Conservation (phyloP, 1,140 invertebrate species). For the Aphelinus atriplicis region DNA sequence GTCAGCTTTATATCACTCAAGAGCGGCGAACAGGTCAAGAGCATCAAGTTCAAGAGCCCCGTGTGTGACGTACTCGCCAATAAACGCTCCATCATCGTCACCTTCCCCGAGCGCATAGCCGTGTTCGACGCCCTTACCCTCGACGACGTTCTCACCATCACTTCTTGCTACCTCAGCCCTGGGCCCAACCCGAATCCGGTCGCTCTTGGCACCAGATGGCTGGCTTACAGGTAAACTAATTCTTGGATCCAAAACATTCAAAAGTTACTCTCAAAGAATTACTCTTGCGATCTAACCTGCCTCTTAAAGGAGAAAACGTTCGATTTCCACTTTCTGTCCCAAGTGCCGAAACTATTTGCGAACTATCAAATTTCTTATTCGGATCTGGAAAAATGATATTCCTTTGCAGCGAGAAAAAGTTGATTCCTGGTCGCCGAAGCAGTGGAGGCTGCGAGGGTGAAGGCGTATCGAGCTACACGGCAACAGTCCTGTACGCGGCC, state of each 20-base stretch:
- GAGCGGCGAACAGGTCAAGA: constrained; percentile 88
- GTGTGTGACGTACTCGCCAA: constrained; percentile 89
- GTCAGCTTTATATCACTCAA: constrained; percentile 91
- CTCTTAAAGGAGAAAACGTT: no score
- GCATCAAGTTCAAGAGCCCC: constrained; percentile 91
- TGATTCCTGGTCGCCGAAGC: constrained; percentile 83
- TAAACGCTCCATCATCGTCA: constrained; percentile 82
- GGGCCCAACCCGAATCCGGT: constrained; percentile 89
- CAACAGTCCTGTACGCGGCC: constrained; percentile 93
- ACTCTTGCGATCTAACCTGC: no score
- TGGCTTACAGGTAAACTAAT: constrained; percentile 70
- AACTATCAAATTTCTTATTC: no score
- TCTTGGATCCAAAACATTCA: neutral
- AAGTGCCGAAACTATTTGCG: no score
- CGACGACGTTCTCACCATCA: constrained; percentile 86
- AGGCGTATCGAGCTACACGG: constrained; percentile 90
- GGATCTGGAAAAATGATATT: no score
- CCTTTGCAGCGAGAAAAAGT: constrained; percentile 78
- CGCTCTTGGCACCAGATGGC: constrained; percentile 84
- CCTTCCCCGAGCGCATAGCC: constrained; percentile 89
- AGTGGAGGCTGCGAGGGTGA: constrained; percentile 84
- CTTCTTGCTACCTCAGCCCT: constrained; percentile 89
- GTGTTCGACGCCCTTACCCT: constrained; percentile 90
- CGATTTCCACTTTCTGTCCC: no score
- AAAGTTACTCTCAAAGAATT: no score